Conservation (phyloP, 2,888 invertebrate genomes). For the Sussaba pulchella region DNA sequence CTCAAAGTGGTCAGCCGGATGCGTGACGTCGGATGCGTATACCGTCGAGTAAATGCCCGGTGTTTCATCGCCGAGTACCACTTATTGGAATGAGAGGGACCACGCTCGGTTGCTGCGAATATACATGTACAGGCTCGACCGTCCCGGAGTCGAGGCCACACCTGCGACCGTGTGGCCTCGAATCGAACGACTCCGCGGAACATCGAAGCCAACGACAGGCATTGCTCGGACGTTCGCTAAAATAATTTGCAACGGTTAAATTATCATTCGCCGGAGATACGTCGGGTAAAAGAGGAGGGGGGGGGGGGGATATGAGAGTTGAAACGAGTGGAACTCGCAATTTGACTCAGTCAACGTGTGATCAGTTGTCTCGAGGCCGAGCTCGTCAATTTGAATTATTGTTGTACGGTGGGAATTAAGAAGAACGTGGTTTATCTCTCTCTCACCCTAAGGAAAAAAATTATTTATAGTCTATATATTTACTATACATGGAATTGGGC, state of each 20-base stretch:
- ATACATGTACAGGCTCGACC: no score
- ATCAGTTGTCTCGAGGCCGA: not conserved
- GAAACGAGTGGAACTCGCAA: not conserved
- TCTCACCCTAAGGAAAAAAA: no score
- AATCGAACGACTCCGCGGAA: slow-evolving; percentile 23
- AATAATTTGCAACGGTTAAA: slow-evolving; percentile 19
- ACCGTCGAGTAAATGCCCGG: not conserved
- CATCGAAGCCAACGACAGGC: slow-evolving; percentile 20
- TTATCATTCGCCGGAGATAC: slow-evolving; percentile 1
- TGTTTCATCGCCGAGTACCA: slow-evolving; percentile 50
- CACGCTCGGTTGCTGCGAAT: slow-evolving; percentile 47
- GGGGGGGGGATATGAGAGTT: not conserved
- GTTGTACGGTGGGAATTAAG: not conserved
- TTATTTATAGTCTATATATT: no score
- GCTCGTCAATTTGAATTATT: not conserved
- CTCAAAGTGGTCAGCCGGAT: slow-evolving; percentile 56
- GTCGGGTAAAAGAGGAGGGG: no score
- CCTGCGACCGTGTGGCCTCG: slow-evolving; percentile 53
- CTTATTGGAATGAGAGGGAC: slow-evolving; percentile 60
- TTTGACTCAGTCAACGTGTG: not conserved
- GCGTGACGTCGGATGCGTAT: slow-evolving; percentile 29
- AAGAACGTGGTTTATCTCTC: not conserved
- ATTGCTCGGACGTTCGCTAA: slow-evolving; percentile 13
- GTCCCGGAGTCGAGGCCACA: no score
- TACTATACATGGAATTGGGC: no score